phyloP scores from a whole-genome alignment of 2,113 vertebrate genomes.

The Amblyopsis rosae region DNA sequence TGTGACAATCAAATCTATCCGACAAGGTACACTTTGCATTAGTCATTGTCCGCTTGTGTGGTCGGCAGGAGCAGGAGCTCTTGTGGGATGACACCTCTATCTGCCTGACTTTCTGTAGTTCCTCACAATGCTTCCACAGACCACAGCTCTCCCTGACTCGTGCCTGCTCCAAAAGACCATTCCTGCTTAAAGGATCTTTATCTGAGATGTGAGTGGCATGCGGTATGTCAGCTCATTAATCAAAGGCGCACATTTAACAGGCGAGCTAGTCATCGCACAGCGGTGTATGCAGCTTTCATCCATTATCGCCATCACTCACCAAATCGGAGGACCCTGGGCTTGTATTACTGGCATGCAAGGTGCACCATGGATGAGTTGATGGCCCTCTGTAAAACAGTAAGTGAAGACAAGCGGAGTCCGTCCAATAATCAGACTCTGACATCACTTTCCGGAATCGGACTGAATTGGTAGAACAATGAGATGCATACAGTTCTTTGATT shows the following conservation, averaged over 20 bases:
- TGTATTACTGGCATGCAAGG: constrained; percentile 28
- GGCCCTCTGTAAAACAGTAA: constrained; percentile 37
- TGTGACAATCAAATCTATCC: background rate
- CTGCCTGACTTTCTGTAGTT: constrained; percentile 4
- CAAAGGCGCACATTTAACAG: constrained; percentile 48
- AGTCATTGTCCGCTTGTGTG: constrained; percentile 62
- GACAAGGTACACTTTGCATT: constrained; percentile 19
- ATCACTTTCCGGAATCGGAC: constrained; percentile 59
- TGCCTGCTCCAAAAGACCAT: constrained; percentile 36
- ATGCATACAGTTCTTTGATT: no score
- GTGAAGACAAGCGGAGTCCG: constrained; percentile 20
- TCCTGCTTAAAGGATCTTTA: constrained; percentile 27
- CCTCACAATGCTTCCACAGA: constrained; percentile 29
- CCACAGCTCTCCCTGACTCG: constrained; percentile 18
- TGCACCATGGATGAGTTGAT: constrained; percentile 49
- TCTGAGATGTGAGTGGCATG: constrained; percentile 38
- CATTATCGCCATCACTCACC: constrained; percentile 39
- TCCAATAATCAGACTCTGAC: constrained; percentile 68
- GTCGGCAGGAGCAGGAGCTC: constrained; percentile 21
- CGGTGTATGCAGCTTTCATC: constrained; percentile 3
- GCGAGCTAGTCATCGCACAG: constrained; percentile 25
- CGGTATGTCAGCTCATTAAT: constrained; percentile 60
- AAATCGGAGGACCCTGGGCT: constrained; percentile 14
- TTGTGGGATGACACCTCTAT: background rate
- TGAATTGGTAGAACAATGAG: background rate